A percentile compares a stretch with the other conserved stretches of the same genome.
Evolutionary conservation across 2,888 invertebrate species (phyloP).

Genomic region (Seladonia tumulorum): DNA sequence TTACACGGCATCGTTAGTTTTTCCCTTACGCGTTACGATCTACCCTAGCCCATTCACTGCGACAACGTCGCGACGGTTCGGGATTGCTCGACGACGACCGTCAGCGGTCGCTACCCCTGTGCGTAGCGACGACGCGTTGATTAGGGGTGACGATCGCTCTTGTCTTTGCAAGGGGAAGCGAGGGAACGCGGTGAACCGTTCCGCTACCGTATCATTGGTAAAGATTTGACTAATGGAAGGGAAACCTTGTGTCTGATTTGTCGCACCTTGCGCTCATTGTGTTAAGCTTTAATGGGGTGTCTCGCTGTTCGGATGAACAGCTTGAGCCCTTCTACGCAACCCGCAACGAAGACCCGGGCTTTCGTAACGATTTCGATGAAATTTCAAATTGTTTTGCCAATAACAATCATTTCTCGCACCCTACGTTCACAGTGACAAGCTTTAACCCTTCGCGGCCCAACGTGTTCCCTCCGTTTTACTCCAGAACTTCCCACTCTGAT

Average conservation of each 20-base stretch:
- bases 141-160: slow-evolving; percentile 13
- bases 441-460: neutral
- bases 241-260: slow-evolving; percentile 51
- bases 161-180: slow-evolving; percentile 11
- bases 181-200: neutral
- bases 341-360: neutral
- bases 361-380: neutral
- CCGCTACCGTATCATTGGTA: neutral
- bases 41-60: slow-evolving; percentile 54
- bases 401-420: neutral
- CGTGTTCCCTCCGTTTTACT: neutral
- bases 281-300: slow-evolving; percentile 32
- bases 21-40: slow-evolving; percentile 45
- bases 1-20: slow-evolving; percentile 21
- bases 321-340: slow-evolving; percentile 28
- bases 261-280: slow-evolving; percentile 29
- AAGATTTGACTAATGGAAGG: slow-evolving; percentile 26
- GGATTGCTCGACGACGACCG: neutral
- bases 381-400: neutral
- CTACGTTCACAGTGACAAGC: neutral
- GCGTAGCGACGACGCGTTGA: neutral
- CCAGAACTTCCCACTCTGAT: neutral
- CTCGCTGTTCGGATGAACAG: neutral
- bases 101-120: neutral
- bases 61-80: slow-evolving; percentile 9